Percentiles rank a stretch among this genome's conserved stretches.
These are phyloP conservation scores for Anoplopoma fimbria DNA, from an alignment of 2,113 vertebrate species.

Conservation along the genomic window DNA sequence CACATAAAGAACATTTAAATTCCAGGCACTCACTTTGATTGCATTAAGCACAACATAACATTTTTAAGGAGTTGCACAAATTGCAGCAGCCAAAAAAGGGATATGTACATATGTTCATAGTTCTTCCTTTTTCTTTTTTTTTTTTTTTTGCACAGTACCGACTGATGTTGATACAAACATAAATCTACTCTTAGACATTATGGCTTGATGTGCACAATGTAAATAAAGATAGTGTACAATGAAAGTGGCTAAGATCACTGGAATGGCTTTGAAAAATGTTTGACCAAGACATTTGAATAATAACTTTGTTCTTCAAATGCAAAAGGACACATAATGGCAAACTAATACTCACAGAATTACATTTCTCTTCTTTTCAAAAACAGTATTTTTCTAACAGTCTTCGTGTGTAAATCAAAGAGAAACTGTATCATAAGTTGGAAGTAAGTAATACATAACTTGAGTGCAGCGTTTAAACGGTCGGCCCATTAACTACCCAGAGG, in stretches of 20 bases:
- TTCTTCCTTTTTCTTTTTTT: conserved; percentile 73
- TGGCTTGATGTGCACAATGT: conserved; percentile 76
- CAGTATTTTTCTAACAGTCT: conserved; percentile 75
- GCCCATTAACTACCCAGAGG: conserved; percentile 79
- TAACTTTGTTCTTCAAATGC: conserved; percentile 82
- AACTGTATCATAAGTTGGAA: conserved; percentile 73
- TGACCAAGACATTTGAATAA: conserved; percentile 67
- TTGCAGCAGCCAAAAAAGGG: conserved; percentile 87
- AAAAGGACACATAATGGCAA: conserved; percentile 82
- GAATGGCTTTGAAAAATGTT: conserved; percentile 75
- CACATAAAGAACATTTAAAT: conserved; percentile 82
- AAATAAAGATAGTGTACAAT: conserved; percentile 67
- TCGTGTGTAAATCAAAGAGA: conserved; percentile 67
- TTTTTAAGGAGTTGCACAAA: conserved; percentile 88
- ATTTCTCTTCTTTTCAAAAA: conserved; percentile 60
- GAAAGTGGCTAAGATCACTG: conserved; percentile 69
- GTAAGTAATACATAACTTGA: conserved; percentile 76
- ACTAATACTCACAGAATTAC: conserved; percentile 65
- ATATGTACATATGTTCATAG: conserved; percentile 83
- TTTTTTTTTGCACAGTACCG: too few species aligned
- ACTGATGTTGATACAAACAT: conserved; percentile 74
- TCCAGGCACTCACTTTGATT: conserved; percentile 91
- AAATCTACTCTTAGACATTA: conserved; percentile 71
- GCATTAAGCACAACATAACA: conserved; percentile 88
- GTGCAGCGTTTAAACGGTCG: conserved; percentile 81